phyloP scores from a whole-genome alignment of 2,888 invertebrate species.

The Lasioglossum figueresi region DNA sequence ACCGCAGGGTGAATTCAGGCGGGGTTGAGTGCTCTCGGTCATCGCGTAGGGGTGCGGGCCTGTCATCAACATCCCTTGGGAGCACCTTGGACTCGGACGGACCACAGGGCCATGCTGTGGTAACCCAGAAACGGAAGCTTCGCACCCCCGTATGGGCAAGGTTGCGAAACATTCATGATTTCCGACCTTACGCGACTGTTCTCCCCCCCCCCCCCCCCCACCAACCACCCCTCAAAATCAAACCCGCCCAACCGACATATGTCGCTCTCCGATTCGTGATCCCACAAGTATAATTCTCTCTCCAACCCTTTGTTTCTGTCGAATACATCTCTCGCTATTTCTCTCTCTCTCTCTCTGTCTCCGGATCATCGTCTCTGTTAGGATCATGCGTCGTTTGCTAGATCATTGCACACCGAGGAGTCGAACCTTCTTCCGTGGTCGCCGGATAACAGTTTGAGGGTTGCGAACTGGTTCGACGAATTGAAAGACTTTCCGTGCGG shows the following conservation, averaged over 20 bases:
- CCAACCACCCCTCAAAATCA: background rate
- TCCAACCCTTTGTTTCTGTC: background rate
- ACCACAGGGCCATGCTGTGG: conserved; percentile 83
- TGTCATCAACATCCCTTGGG: conserved; percentile 84
- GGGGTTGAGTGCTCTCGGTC: conserved; percentile 83
- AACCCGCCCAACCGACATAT: background rate
- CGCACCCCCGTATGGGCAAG: conserved; percentile 93
- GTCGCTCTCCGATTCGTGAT: conserved; percentile 16
- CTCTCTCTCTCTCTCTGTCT: conserved; percentile 1
- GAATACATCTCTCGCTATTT: background rate
- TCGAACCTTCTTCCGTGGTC: conserved; percentile 36
- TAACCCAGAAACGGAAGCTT: conserved; percentile 90
- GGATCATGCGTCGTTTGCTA: conserved; percentile 57
- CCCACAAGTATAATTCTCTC: conserved; percentile 1
- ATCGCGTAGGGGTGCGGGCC: conserved; percentile 84
- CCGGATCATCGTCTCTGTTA: conserved; percentile 28
- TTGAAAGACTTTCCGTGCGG: background rate
- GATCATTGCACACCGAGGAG: conserved; percentile 48
- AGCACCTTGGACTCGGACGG: conserved; percentile 84
- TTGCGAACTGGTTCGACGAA: conserved; percentile 11
- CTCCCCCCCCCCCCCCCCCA: background rate
- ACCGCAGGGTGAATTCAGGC: conserved; percentile 85
- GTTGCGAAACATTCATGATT: conserved; percentile 88
- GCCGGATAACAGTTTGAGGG: background rate
- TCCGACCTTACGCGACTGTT: conserved; percentile 83